These are phyloP conservation scores for Porphyrio hochstetteri DNA, from an alignment of 2,113 vertebrate genomes.

Conservation along the genomic window DNA sequence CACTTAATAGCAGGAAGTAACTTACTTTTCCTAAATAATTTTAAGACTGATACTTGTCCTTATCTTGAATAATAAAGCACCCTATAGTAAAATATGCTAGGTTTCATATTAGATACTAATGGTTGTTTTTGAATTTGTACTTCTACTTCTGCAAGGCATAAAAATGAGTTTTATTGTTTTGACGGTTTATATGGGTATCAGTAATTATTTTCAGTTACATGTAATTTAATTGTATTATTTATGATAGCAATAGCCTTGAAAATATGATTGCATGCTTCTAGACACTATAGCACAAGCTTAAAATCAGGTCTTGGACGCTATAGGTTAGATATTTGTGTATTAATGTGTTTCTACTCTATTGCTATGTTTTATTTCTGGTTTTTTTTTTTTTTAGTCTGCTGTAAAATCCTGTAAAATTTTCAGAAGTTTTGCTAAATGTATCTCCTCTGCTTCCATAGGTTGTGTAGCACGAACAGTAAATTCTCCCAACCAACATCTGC, in stretches of 20 bases:
- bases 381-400: background rate
- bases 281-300: background rate
- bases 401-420: background rate
- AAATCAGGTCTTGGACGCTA: background rate
- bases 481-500: slow-evolving; percentile 90
- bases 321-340: background rate
- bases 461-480: slow-evolving; percentile 89
- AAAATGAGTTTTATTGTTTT: background rate
- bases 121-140: background rate
- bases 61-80: background rate
- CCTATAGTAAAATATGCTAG: background rate
- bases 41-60: background rate
- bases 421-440: background rate
- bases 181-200: background rate
- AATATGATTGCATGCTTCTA: background rate
- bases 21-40: background rate
- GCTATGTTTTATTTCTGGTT: background rate
- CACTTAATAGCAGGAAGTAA: background rate
- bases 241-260: background rate
- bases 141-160: background rate
- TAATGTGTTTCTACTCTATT: background rate
- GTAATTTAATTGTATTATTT: background rate
- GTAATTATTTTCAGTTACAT: background rate
- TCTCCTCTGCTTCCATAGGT: slow-evolving; percentile 70
- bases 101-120: background rate